Evolutionary conservation across 2,113 vertebrate genomes (phyloP), one percentile per base, ranked within the genome.

Genomic region (Microcebus lehilahytsara): DNA sequence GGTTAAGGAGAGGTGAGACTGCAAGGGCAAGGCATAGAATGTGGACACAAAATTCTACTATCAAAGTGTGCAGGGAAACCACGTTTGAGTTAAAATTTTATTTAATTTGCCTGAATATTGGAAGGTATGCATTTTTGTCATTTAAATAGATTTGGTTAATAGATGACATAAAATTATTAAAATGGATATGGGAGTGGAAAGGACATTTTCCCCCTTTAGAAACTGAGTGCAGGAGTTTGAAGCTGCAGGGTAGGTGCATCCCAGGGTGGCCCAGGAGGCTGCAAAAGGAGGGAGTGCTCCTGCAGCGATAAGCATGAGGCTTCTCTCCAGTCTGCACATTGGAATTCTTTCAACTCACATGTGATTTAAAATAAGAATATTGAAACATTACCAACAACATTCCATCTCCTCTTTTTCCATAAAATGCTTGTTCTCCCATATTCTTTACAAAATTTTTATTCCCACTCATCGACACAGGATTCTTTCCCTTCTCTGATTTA

Each of bases 131-230:
- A 2, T 81, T 91, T 96, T 37, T 66, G 6, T 62, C 40, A 69
- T 72, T 78, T 96, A 37, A n/a, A 91, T 17, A 78, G 34, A 85
- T 85, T 95, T 83, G 10, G 25, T 84, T 97, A 89, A 84, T 40
- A 79, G 22, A 69, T 74, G 19, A 42, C 20, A 71, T 71, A 9
- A 49, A 85, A 56, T 78, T 53, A 75, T 20, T 25, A 27, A 87
- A 90, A 84, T 51, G 11, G 7, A 78, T 40, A 58, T 25, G 11
- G 40, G 37, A 86, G 12, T 34, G 25, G 46, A 66, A 87, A 89
- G 67, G 11, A 72, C 20, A 42, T 2, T 6, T 69, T 7, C 20
- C 27, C 5, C 17, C 49, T 20, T 62, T 3, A 2, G 9, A 60
- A 71, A 58, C 14, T 62, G 25, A 42, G 34, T 56, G 58, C 30